Conservation (phyloP, 2,113 vertebrate genomes). For the Chitala chitala region DNA sequence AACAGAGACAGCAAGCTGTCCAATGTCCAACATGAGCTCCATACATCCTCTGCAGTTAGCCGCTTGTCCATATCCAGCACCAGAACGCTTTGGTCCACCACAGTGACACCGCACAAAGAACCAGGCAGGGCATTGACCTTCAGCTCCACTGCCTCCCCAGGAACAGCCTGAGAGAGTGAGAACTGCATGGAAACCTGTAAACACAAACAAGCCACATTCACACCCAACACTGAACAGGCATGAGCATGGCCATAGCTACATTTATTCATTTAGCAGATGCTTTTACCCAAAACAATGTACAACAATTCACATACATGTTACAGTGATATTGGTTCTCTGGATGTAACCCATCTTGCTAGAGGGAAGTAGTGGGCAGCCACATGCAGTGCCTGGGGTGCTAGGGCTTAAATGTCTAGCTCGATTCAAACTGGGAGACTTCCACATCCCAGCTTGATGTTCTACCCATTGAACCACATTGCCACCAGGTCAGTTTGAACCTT, state of each 20-base stretch:
- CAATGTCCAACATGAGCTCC: background rate
- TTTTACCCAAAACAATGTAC: background rate
- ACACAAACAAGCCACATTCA: background rate
- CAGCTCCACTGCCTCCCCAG: conserved; percentile 54
- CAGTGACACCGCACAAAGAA: conserved; percentile 75
- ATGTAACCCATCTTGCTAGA: no score
- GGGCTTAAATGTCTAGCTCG: no score
- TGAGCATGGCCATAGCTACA: background rate
- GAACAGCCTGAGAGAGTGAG: conserved; percentile 52
- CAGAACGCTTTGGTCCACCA: conserved; percentile 71
- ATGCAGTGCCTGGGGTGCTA: no score
- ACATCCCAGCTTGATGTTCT: no score
- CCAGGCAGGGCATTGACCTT: conserved; percentile 56
- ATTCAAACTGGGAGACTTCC: no score
- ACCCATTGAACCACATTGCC: no score
- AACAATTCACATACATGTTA: no score
- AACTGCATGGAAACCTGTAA: conserved; percentile 66
- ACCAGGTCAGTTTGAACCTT: no score
- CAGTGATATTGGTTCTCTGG: no score
- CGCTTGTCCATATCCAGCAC: conserved; percentile 64
- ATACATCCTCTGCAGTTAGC: conserved; percentile 51
- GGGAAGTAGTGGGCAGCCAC: no score
- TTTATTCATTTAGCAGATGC: background rate
- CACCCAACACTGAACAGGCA: background rate
- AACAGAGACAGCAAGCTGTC: background rate